Evolutionary conservation across 2,113 vertebrate genomes (phyloP).

Genomic region (Thomomys bottae): DNA sequence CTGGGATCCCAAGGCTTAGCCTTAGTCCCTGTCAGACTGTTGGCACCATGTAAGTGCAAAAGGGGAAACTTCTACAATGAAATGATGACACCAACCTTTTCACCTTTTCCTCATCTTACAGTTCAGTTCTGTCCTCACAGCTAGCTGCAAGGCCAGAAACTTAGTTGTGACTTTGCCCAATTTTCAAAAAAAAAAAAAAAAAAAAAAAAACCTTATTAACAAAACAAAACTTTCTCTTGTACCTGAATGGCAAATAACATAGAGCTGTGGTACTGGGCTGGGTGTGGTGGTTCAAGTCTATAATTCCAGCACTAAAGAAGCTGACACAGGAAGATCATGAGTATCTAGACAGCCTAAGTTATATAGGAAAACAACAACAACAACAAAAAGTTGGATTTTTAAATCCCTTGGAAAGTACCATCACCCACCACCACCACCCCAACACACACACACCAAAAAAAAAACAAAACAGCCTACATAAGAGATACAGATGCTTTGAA

Average conservation of each 20-base stretch:
- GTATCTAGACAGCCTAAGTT: neutral
- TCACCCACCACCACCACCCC: too few relatives aligned
- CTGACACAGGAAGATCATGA: neutral
- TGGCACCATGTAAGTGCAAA: neutral
- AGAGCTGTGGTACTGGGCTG: neutral
- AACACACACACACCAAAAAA: too few relatives aligned
- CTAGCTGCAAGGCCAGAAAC: slow-evolving; percentile 1
- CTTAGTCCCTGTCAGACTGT: neutral
- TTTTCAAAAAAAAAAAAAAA: neutral
- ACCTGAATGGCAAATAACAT: neutral
- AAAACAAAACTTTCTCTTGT: neutral
- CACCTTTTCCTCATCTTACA: neutral
- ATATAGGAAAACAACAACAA: neutral
- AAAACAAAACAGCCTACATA: neutral
- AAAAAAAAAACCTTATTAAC: too few relatives aligned
- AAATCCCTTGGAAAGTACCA: neutral
- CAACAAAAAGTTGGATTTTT: neutral
- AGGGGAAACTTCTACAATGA: neutral
- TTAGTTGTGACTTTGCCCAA: neutral
- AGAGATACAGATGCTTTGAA: neutral
- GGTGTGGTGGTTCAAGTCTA: neutral
- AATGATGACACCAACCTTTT: neutral
- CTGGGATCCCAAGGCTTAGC: neutral
- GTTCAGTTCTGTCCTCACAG: neutral
- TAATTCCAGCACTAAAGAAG: neutral